Conservation (phyloP, 2,888 invertebrate genomes). For the Chromoteleia sp. region DNA sequence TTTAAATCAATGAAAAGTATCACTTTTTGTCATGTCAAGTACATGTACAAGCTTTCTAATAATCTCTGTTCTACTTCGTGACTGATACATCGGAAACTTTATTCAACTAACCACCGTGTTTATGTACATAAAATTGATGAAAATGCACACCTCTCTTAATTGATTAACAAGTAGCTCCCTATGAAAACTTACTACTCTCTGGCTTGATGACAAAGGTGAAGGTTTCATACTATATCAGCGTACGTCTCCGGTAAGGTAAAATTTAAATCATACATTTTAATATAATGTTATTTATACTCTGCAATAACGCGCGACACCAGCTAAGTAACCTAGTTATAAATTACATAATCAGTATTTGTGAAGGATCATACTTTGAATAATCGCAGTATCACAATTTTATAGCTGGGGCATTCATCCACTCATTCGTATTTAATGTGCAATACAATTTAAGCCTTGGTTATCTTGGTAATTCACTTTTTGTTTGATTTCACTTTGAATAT, state of each 20-base stretch:
- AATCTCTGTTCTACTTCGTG: constrained; percentile 22
- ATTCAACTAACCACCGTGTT: constrained; percentile 33
- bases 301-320: constrained; percentile 22
- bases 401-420: constrained; percentile 23
- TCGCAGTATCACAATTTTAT: constrained; percentile 13
- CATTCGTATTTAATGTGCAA: constrained; percentile 82
- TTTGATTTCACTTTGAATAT: constrained; percentile 46
- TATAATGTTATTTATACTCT: constrained; percentile 52
- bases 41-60: constrained; percentile 34
- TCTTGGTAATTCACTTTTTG: constrained; percentile 48
- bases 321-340: constrained; percentile 30
- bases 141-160: constrained; percentile 52
- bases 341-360: constrained; percentile 19
- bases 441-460: constrained; percentile 68
- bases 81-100: constrained; percentile 12
- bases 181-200: constrained; percentile 72
- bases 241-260: constrained; percentile 79
- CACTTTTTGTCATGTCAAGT: constrained; percentile 51
- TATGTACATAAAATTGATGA: constrained; percentile 30
- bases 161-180: constrained; percentile 81
- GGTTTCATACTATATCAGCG: constrained; percentile 80
- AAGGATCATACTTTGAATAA: constrained; percentile 61
- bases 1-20: constrained; percentile 79
- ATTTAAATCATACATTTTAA: constrained; percentile 70
- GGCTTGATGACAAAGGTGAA: constrained; percentile 81